Base-by-base conservation (phyloP, 2,888 invertebrate species). In the Phasia obesa region DNA sequence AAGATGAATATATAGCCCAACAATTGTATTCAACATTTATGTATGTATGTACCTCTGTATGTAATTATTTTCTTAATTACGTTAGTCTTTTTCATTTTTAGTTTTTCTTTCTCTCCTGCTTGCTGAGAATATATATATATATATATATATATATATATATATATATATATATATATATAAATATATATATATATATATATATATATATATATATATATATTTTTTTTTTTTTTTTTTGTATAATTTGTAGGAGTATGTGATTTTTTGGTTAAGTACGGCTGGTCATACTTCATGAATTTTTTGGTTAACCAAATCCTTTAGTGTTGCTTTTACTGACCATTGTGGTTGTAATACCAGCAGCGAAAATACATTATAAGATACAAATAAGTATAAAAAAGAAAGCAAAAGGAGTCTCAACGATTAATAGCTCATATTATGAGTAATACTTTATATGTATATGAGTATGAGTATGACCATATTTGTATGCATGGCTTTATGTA, bases 221-320 rank as follows among this genome's bases (percentile, higher is more conserved):
- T n/a, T n/a, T n/a, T n/a, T n/a, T n/a, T 1, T 42, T 42, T 15
- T 42, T 42, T 15, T 13, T 42, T 2, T 42, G n/a, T 42, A 42
- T 42, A 11, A 38, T 64, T 27, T 65, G 35, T 38, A 35, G 49
- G 53, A 51, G 42, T 42, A 23, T 38, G 23, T 67, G 23, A 19
- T 42, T 25, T 60, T 73, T 65, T 79, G 51, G 55, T 23, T 44
- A 73, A 75, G 44, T 60, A 35, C 55, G 31, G 59, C 25, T 42
- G 53, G 60, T 11, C 44, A 71, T 59, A 59, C 81, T 75, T 65
- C 65, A 60, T 59, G 65, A 76, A 76, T 53, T 71, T 49, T 59
- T 76, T 62, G 35, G 73, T 67, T 67, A 49, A 73, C 79, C 73
- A 79, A 79, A 73, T 73, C 51, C 73, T 67, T 73, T 73, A 60